Conservation (phyloP, 2,113 vertebrate genomes). For the Rhabdornis inornatus region DNA sequence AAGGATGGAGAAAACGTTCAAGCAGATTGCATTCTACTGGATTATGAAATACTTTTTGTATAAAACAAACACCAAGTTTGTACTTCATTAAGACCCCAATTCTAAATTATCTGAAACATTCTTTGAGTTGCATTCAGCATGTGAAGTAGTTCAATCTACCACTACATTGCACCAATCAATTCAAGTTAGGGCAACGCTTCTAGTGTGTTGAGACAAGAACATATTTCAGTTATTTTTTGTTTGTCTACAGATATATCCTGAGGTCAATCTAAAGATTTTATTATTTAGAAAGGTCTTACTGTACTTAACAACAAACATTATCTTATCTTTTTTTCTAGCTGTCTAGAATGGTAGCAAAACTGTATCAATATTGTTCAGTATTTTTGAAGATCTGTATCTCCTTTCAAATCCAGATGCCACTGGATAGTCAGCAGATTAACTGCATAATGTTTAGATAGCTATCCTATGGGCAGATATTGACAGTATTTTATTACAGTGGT, state of each 20-base stretch:
- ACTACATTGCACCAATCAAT: not conserved
- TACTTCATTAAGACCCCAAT: not conserved
- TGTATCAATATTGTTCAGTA: constrained; percentile 81
- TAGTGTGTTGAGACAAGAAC: not conserved
- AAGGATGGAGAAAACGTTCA: not conserved
- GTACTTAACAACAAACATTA: not conserved
- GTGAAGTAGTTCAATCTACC: not conserved
- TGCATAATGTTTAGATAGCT: constrained; percentile 75
- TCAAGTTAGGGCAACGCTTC: not conserved
- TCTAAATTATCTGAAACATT: not conserved
- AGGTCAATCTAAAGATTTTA: not conserved
- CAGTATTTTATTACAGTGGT: not conserved
- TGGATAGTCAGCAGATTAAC: constrained; percentile 77
- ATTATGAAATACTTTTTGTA: not conserved
- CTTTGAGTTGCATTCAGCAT: not conserved
- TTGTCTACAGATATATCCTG: not conserved
- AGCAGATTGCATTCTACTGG: not conserved
- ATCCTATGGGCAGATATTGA: not conserved
- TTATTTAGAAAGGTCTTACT: not conserved
- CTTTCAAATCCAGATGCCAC: constrained; percentile 82
- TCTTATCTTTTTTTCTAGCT: constrained; percentile 24
- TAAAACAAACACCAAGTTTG: not conserved
- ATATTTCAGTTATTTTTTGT: not conserved
- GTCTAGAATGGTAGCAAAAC: constrained; percentile 65
- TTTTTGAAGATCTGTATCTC: constrained; percentile 82